These are phyloP conservation scores for Rhagoletis pomonella DNA, from an alignment of 1,140 invertebrate genomes.

Conservation along the genomic window DNA sequence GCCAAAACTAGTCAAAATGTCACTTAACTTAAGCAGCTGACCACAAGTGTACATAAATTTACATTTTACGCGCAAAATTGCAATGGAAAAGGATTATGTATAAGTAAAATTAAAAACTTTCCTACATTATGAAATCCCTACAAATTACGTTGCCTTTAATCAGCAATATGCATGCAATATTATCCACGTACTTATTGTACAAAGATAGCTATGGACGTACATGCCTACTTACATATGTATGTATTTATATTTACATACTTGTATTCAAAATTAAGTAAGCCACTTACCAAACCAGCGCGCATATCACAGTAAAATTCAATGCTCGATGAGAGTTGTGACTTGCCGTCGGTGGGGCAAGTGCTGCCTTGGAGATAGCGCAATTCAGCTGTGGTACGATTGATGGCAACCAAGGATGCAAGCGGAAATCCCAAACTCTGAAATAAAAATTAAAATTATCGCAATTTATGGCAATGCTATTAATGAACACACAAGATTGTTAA, in stretches of 20 bases:
- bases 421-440: slow-evolving; percentile 75
- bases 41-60: no score
- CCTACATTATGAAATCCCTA: slow-evolving; percentile 21
- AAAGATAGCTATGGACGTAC: no score
- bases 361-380: slow-evolving; percentile 74
- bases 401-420: slow-evolving; percentile 64
- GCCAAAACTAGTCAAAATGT: no score
- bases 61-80: not conserved
- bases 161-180: not conserved
- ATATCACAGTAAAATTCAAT: slow-evolving; percentile 75
- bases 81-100: slow-evolving; percentile 4
- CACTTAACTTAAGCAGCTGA: no score
- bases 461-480: no score
- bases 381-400: slow-evolving; percentile 68
- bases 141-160: slow-evolving; percentile 39
- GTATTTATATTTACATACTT: not conserved
- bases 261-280: not conserved
- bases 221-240: not conserved
- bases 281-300: slow-evolving; percentile 72
- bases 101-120: slow-evolving; percentile 23
- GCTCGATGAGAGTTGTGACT: slow-evolving; percentile 70
- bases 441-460: slow-evolving; percentile 34
- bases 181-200: no score
- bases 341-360: slow-evolving; percentile 72
- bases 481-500: not conserved